A percentile compares a stretch with the other conserved stretches of the same genome.
phyloP scores from a whole-genome alignment of 1,140 invertebrate genomes.

The Zaprionus nigranus region DNA sequence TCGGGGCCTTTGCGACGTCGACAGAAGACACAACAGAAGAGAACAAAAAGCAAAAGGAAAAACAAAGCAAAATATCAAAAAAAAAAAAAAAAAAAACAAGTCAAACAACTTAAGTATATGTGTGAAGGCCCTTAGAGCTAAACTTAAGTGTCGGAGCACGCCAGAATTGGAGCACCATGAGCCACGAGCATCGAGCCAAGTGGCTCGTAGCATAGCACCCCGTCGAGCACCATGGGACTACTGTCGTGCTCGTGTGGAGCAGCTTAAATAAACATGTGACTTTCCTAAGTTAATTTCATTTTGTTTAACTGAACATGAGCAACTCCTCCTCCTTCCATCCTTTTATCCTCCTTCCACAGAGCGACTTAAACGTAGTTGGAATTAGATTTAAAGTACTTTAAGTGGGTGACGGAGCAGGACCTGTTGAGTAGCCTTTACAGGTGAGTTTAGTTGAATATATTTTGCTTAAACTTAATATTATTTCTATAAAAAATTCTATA shows the following conservation, averaged over 20 bases:
- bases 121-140: constrained; percentile 64
- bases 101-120: constrained; percentile 80
- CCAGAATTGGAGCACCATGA: background rate
- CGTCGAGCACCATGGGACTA: constrained; percentile 22
- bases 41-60: constrained; percentile 29
- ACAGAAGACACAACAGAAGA: constrained; percentile 30
- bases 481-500: background rate
- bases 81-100: constrained; percentile 36
- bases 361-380: background rate
- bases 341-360: too few species aligned
- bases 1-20: constrained; percentile 52
- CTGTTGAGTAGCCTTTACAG: background rate
- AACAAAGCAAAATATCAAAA: background rate
- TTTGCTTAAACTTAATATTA: too few species aligned
- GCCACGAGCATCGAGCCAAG: background rate
- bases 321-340: background rate
- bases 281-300: constrained; percentile 45
- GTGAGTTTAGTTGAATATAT: background rate
- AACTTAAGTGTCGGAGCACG: constrained; percentile 48
- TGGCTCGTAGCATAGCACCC: background rate
- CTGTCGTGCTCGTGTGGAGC: constrained; percentile 13
- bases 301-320: constrained; percentile 8
- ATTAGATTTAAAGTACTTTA: background rate
- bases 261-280: constrained; percentile 40
- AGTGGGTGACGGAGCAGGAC: background rate